Percentiles rank a stretch among this genome's conserved stretches.
phyloP scores from a whole-genome alignment of 2,888 invertebrate species.

The Rugalucina vietnamica region DNA sequence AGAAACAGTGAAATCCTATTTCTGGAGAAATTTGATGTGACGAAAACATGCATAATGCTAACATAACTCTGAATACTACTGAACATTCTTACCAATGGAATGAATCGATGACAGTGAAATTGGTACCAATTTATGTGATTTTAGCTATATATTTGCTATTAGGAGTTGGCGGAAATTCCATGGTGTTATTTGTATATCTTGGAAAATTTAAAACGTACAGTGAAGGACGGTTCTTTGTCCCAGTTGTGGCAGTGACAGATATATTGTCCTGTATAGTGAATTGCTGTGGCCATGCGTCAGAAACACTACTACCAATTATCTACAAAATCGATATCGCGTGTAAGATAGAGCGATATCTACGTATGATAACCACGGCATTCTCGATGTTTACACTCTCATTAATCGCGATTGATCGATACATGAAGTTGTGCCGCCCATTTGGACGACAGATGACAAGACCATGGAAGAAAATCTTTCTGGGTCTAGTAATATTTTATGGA shows the following conservation, averaged over 20 bases:
- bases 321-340: neutral
- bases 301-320: neutral
- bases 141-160: neutral
- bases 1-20: too few species aligned
- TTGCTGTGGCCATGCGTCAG: neutral
- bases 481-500: neutral
- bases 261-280: neutral
- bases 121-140: neutral
- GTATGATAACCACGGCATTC: neutral
- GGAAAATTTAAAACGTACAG: neutral
- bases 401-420: neutral
- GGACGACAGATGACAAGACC: neutral
- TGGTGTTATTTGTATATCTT: neutral
- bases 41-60: too few species aligned
- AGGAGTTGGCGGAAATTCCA: neutral
- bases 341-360: neutral
- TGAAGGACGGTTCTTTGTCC: neutral
- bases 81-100: neutral
- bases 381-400: neutral
- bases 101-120: neutral
- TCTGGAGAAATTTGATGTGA: too few species aligned
- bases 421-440: neutral
- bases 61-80: too few species aligned
- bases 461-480: neutral
- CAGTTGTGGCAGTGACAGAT: neutral